These are phyloP conservation scores for Xanthia togata DNA, from an alignment of 2,888 invertebrate species.

Conservation along the genomic window DNA sequence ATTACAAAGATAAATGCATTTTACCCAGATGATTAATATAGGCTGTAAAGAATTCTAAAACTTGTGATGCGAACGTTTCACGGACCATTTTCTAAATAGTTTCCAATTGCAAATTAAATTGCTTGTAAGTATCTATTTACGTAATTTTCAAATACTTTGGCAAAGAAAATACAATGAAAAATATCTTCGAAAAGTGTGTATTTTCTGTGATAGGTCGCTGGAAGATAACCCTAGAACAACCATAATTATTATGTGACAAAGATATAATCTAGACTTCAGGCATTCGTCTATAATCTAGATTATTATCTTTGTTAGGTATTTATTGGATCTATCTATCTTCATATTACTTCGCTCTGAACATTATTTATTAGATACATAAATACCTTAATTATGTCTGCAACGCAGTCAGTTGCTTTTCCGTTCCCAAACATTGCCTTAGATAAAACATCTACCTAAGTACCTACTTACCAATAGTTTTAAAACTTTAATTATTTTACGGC, in stretches of 20 bases:
- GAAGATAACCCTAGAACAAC: not conserved
- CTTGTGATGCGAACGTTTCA: conserved; percentile 6
- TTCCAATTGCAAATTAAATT: conserved; percentile 13
- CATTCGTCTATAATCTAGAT: not conserved
- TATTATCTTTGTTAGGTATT: not conserved
- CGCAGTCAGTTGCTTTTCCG: not conserved
- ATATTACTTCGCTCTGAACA: not conserved
- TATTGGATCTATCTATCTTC: not conserved
- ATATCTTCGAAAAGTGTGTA: not conserved
- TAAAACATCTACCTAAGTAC: not conserved
- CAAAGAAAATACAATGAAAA: not conserved
- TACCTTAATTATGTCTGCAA: not conserved
- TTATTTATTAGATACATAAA: not conserved
- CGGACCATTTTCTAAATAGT: conserved; percentile 22
- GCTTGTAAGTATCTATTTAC: not conserved
- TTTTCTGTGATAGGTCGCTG: not conserved
- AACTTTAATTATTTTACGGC: conserved; percentile 34
- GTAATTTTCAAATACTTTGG: not conserved
- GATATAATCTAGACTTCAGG: not conserved
- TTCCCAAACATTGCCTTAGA: conserved; percentile 27
- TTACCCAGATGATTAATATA: conserved; percentile 44
- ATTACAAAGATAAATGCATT: conserved; percentile 64
- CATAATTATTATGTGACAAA: not conserved
- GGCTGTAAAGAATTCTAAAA: conserved; percentile 5
- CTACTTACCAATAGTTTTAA: not conserved